Evolutionary conservation across 2,888 invertebrate species (phyloP), one percentile per base, ranked within the genome.

Genomic region (Poecilobothrus nobilitatus): DNA sequence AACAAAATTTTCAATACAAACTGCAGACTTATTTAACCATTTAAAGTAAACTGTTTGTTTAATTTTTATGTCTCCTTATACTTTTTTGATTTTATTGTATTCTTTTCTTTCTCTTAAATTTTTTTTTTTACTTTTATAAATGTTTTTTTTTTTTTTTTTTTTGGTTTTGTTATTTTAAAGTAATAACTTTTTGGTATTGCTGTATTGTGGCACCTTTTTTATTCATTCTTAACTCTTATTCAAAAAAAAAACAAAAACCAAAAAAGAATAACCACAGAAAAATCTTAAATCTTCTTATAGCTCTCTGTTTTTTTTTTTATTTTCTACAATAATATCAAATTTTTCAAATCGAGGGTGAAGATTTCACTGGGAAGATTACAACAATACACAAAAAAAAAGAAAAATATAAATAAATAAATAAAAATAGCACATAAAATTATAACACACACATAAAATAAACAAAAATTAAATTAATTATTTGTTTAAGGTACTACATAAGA

Each of bases 381-480:
- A 53, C 53, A 53, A 53, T 4, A 53, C 7, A 6, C 53, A 53
- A 53, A 53, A 18, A 9, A 41, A 41, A 41, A 41, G 15, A 15
- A 53, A 18, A 53, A 53, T 37, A 37, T 10, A 37, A 37, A 37
- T 6, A n/a, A 37, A 37, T n/a, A n/a, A n/a, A n/a, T n/a, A n/a
- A n/a, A n/a, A n/a, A n/a, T n/a, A n/a, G n/a, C 27, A 27, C 27
- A 27, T 5, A n/a, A n/a, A n/a, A n/a, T n/a, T n/a, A n/a, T n/a
- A 27, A 27, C 27, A 27, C 27, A 27, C 27, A 2, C 7, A 53
- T 53, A 53, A 53, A 53, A 53, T 53, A 53, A 53, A 53, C 53
- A 53, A 53, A 53, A 53, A 53, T 53, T 53, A 53, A 53, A 53
- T 53, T 53, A 53, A 53, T 53, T 53, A 53, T 53, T 53, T 53